These are phyloP conservation scores for Slavum lentiscoides DNA, from an alignment of 2,888 invertebrate genomes.

Conservation along the genomic window DNA sequence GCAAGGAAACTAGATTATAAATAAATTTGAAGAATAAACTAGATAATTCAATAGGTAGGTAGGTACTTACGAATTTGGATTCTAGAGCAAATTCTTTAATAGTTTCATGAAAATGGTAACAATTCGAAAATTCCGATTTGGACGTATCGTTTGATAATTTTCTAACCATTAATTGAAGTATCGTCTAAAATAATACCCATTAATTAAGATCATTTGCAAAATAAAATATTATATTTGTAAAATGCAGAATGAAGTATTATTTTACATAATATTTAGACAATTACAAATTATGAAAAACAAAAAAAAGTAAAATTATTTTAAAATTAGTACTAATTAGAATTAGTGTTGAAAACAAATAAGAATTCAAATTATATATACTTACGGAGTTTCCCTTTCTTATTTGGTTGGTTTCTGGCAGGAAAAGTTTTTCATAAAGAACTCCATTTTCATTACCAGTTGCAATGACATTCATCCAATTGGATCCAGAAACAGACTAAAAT, in stretches of 20 bases:
- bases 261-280: too few relatives aligned
- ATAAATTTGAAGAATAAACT: not conserved
- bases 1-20: not conserved
- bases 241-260: not conserved
- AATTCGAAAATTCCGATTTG: slow-evolving; percentile 13
- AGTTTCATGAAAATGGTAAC: slow-evolving; percentile 19
- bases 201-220: not conserved
- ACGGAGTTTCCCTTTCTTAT: slow-evolving; percentile 17
- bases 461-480: slow-evolving; percentile 43
- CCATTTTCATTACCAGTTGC: slow-evolving; percentile 45
- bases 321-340: too few relatives aligned
- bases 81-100: slow-evolving; percentile 32
- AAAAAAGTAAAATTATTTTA: too few relatives aligned
- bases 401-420: slow-evolving; percentile 18
- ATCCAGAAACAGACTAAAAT: slow-evolving; percentile 40
- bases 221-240: not conserved
- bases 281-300: too few relatives aligned
- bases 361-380: slow-evolving; percentile 5
- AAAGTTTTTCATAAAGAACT: slow-evolving; percentile 39
- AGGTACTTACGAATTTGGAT: slow-evolving; percentile 18
- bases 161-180: slow-evolving; percentile 21
- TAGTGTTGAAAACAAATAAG: not conserved
- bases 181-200: slow-evolving; percentile 26
- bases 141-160: slow-evolving; percentile 1
- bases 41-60: not conserved